Evolutionary conservation across 2,797 vertebrate species (phyloP), one percentile per base, ranked within the genome.

Genomic region (Malurus leucopterus): DNA sequence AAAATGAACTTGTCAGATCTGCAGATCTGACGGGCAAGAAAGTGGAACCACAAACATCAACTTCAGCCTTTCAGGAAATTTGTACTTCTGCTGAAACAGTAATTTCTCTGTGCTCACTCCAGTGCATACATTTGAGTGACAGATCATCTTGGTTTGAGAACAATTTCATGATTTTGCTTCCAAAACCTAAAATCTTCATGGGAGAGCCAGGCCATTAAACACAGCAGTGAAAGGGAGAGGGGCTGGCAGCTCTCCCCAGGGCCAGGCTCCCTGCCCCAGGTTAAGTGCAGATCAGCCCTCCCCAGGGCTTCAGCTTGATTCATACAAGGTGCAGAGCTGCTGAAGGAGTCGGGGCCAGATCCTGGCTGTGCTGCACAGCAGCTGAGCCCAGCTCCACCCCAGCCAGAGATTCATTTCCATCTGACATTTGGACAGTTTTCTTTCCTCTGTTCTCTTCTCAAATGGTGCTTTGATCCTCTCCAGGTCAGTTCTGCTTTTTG

Each of bases 221-320:
- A 54, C 2, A 32, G 49, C 82, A 73, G 67, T 44, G 71, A 46
- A 64, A 84, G 65, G 82, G 54, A 89, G 63, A 72, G 36, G 68
- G 62, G 57, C 77, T 90, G 89, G 89, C 95, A 92, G 59, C 62
- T 46, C 51, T 94, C 73, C 93, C 84, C 91, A 80, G 1, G 8
- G 91, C 74, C 94, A 76, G 91, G 80, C 88, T 94, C 89, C 44
- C 72, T 89, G 92, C 76, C 84, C 79, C 70, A 82, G 90, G 77
- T 84, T 68, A 86, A 86, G 82, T 29, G 22, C 19, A 69, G 59
- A 85, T 94, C 77, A 89, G 81, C 88, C 83, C 86, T 46, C 72
- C 77, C 74, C 34, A 23, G 46, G 67, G 82, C 41, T 83, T 53
- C 64, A 89, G 30, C 44, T 91, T 13, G 1, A 65, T 54, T 64